Base-by-base conservation (phyloP, 2,113 vertebrate species). In the Probosciger aterrimus region DNA sequence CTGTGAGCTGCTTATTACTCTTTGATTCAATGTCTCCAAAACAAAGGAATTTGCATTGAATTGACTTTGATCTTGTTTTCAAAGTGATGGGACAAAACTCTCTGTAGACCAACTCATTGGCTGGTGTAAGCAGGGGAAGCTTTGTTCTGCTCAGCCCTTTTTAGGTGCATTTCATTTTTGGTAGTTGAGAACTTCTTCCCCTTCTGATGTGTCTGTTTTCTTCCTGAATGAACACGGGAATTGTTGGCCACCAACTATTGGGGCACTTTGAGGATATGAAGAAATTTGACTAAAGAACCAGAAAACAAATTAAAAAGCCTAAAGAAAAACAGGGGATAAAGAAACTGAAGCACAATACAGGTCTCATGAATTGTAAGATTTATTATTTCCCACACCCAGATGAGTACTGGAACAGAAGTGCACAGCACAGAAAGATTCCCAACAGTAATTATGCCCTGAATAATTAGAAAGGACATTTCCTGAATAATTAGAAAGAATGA, bases 331-430 rank as follows among this genome's bases (percentile, higher is more conserved):
- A 35, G 1, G 27, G 7, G 70, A 44, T 18, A 49, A 93, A 79
- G 13, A 55, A 73, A 70, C 62, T 23, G 31, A 77, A 83, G 22
- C 28, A 47, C 69, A 75, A 86, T 7, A 2, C 5, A 2, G 35
- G 20, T 93, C 67, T 95, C 84, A 60, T 91, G 84, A 90, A 78
- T 7, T 18, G 11, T 2, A 79, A 93, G 43, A 74, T 95, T 96
- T 96, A 96, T 96, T 96, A 5, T 52, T 94, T 85, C 90, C 93
- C 87, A 85, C 92, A 82, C 78, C 78, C 70, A 22, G 47, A 64
- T 17, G 47, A 96, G 35, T 27, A 23, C 82, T 30, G 55, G 87
- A 87, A 18, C 62, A 93, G 49, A 75, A 91, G 7, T 1, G 2
- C 35, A 27, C 4, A 11, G 11, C 85, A 76, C 2, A 81, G 57